Percentiles rank a stretch among this genome's conserved stretches.
phyloP scores from a whole-genome alignment of 2,888 invertebrate genomes.

The Holacanthella duospinosa region DNA sequence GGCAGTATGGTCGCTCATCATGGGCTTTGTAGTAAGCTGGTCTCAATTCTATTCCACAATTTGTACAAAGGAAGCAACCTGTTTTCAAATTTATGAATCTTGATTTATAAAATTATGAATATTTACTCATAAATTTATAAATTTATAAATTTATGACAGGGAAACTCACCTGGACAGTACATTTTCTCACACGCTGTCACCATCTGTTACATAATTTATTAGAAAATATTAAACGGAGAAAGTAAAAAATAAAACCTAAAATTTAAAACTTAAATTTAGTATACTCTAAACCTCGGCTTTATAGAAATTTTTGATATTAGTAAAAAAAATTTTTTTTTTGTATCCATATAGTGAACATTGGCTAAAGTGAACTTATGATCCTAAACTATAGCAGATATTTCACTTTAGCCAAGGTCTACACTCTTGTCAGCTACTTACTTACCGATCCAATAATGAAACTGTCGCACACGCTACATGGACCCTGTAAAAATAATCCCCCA shows the following conservation, averaged over 20 bases:
- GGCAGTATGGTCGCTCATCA: conserved; percentile 30
- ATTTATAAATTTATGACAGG: too few relatives aligned
- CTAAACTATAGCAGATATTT: too few relatives aligned
- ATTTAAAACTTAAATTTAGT: too few relatives aligned
- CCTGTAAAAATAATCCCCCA: neutral
- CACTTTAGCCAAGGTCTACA: too few relatives aligned
- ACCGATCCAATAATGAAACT: conserved; percentile 37
- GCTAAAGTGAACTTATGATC: too few relatives aligned
- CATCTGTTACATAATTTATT: conserved; percentile 6
- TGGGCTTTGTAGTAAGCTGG: conserved; percentile 22
- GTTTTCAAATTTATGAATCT: too few relatives aligned
- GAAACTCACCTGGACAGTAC: conserved; percentile 5
- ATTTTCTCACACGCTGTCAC: conserved; percentile 12
- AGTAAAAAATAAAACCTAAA: conserved; percentile 4
- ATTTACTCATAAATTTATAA: too few relatives aligned
- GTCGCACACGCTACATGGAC: conserved; percentile 35
- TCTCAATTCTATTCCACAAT: conserved; percentile 23
- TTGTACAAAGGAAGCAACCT: conserved; percentile 6
- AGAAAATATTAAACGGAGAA: conserved; percentile 2
- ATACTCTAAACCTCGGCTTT: too few relatives aligned
- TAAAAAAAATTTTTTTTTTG: conserved; percentile 6
- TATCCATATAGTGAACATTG: too few relatives aligned
- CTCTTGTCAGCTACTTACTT: too few relatives aligned
- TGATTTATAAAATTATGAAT: too few relatives aligned
- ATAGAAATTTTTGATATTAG: neutral